phyloP scores from a whole-genome alignment of 2,888 invertebrate genomes.

The Bellardia bayeri region DNA sequence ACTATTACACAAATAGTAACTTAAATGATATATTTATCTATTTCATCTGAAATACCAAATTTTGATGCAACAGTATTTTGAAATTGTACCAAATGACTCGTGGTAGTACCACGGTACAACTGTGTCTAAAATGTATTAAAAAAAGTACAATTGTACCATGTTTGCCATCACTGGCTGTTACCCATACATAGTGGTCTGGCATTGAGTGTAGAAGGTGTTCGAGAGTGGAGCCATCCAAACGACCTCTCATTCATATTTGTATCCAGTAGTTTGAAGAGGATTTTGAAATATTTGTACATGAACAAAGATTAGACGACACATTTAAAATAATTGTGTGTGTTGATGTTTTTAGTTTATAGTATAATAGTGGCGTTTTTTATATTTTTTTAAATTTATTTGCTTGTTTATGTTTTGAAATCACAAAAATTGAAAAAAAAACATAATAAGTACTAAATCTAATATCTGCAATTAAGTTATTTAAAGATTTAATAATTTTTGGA shows the following conservation, averaged over 20 bases:
- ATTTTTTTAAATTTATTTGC: constrained; percentile 53
- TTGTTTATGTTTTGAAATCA: constrained; percentile 52
- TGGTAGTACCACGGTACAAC: too few relatives aligned
- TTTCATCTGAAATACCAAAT: too few relatives aligned
- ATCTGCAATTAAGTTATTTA: neutral
- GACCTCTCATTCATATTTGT: neutral
- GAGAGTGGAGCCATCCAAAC: neutral
- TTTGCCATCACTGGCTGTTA: too few relatives aligned
- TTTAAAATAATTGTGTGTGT: neutral
- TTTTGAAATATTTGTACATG: constrained; percentile 11
- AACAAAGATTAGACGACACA: neutral
- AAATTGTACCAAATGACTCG: too few relatives aligned
- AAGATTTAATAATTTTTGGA: neutral
- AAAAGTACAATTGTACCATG: too few relatives aligned
- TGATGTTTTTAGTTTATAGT: neutral
- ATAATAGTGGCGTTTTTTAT: neutral
- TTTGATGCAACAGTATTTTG: too few relatives aligned
- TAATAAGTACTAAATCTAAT: neutral
- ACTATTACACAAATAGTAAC: too few relatives aligned
- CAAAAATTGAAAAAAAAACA: neutral
- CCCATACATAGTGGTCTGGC: constrained; percentile 23
- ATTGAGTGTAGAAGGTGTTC: constrained; percentile 24
- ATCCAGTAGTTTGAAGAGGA: constrained; percentile 13
- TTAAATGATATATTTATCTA: too few relatives aligned
- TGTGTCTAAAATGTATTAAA: too few relatives aligned